Evolutionary conservation across 2,888 invertebrate genomes (phyloP), one percentile per base, ranked within the genome.

Genomic region (Cistogaster globosa): DNA sequence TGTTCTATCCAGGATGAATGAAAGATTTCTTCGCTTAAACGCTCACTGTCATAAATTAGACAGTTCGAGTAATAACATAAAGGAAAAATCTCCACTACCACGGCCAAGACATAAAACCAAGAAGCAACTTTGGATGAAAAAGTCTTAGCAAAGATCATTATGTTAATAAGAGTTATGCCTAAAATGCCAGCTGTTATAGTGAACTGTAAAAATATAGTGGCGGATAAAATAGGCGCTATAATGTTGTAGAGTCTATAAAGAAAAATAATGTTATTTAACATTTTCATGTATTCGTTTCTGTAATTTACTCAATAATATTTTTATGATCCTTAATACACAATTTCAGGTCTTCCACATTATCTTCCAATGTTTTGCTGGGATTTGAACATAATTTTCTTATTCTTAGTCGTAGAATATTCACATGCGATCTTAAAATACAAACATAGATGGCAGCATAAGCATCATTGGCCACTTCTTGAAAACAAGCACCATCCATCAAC

Each of bases 241-340:
- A 87, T 87, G 12, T 87, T 82, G 55, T 86, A 86, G 9, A 88
- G 74, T 18, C 88, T 88, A 57, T 3, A 81, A 32, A 32, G 32
- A 32, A 32, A 32, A 32, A 32, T 32, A 8, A 32, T 32, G 8
- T 32, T 12, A 14, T 12, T 7, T 9, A 55, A 45, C 1, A 42
- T 20, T 14, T 32, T 18, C 16, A 48, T 45, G 16, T 16, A 9
- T 2, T 20, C 14, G 53, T 38, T 38, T 38, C 53, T 8, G 2
- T 9, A n/a, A 84, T 84, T 85, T 55, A 87, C 88, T 87, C 55
- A 20, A 88, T 60, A 11, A 88, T 68, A 62, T 86, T 79, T 42
- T 87, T 86, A 51, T 88, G 88, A 81, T 88, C 88, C 26, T 60
- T 83, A 12, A 88, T 87, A 36, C 87, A 87, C 42, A 80, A 48